Conservation (phyloP, 35 echinoderm and acorn worm species). For the Antedon bifida region DNA sequence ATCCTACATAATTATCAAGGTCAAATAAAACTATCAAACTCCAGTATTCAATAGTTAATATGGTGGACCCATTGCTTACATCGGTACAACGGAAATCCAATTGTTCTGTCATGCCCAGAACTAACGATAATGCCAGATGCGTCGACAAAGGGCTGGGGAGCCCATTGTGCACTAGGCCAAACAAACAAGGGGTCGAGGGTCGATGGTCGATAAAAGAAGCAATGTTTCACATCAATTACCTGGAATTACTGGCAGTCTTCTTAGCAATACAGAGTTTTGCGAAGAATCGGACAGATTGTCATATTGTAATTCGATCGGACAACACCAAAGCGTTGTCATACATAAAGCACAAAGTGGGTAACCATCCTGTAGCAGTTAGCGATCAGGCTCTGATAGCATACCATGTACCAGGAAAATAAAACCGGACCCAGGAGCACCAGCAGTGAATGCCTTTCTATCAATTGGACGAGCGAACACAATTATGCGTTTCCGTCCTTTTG, state of each 20-base stretch:
- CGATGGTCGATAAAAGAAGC: conserved; percentile 13
- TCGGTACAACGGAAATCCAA: conserved; percentile 8
- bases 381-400: conserved; percentile 11
- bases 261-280: conserved; percentile 7
- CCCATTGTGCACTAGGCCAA: neutral
- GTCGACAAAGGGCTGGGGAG: no score
- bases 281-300: neutral
- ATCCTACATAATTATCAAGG: neutral
- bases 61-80: conserved; percentile 16
- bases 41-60: neutral
- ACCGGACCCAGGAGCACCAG: neutral
- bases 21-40: neutral
- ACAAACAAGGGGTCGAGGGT: conserved; percentile 1
- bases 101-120: neutral
- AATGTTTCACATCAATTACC: conserved; percentile 11
- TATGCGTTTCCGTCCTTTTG: conserved; percentile 22
- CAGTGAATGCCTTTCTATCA: neutral
- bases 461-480: neutral
- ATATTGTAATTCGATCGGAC: conserved; percentile 10
- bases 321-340: neutral
- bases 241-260: conserved; percentile 12
- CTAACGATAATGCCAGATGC: conserved; percentile 10
- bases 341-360: conserved; percentile 21
- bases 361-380: neutral
- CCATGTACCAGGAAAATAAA: conserved; percentile 8